Conservation (phyloP, 2,797 vertebrate species). For the Tapirus indicus region DNA sequence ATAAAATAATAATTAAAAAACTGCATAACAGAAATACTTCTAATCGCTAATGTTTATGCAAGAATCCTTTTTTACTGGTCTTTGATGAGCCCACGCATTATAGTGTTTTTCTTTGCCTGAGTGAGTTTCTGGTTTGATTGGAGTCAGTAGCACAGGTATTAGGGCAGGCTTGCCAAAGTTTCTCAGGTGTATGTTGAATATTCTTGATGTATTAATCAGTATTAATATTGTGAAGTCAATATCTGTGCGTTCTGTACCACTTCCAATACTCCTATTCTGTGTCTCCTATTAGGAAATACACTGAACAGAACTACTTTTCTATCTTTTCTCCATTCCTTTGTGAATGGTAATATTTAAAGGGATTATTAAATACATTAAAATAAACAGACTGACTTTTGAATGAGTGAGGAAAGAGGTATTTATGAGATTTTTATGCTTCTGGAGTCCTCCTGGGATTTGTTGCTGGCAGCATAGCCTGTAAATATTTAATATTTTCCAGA, state of each 20-base stretch:
- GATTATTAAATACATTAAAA: slow-evolving; percentile 58
- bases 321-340: neutral
- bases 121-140: neutral
- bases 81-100: neutral
- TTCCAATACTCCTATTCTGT: neutral
- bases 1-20: neutral
- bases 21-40: neutral
- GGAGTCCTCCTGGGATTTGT: slow-evolving; percentile 31
- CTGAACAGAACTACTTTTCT: neutral
- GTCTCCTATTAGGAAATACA: neutral
- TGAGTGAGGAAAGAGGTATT: slow-evolving; percentile 47
- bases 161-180: neutral
- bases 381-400: slow-evolving; percentile 55
- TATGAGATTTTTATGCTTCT: slow-evolving; percentile 54
- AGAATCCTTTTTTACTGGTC: neutral
- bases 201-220: neutral
- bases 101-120: neutral
- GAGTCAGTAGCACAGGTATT: neutral
- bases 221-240: slow-evolving; percentile 44
- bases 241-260: neutral
- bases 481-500: slow-evolving; percentile 74
- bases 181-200: neutral
- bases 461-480: slow-evolving; percentile 43
- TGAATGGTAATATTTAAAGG: slow-evolving; percentile 37
- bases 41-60: neutral